A percentile compares a stretch with the other conserved stretches of the same genome.
phyloP scores from a whole-genome alignment of 2,888 invertebrate genomes.

The Tinea trinotella region DNA sequence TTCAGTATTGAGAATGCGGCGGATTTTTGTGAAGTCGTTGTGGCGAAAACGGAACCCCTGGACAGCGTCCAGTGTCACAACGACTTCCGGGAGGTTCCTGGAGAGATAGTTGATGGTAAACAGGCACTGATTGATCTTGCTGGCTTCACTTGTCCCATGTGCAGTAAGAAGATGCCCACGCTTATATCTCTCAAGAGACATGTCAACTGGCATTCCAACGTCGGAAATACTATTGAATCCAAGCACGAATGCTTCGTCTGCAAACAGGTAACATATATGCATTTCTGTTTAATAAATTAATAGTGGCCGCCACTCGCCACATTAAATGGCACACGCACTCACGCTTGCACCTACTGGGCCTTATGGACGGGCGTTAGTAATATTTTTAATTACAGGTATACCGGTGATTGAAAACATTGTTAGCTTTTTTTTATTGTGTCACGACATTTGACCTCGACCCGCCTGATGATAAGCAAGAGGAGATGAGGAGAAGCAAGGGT shows the following conservation, averaged over 20 bases:
- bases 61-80: conserved; percentile 63
- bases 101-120: conserved; percentile 23
- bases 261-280: conserved; percentile 61
- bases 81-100: conserved; percentile 56
- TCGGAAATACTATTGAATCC: conserved; percentile 50
- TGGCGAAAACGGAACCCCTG: conserved; percentile 69
- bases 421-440: too few relatives aligned
- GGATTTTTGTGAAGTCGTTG: conserved; percentile 73
- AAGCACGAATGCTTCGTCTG: conserved; percentile 57
- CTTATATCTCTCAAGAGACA: conserved; percentile 57
- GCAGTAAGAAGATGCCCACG: conserved; percentile 56
- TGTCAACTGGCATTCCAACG: conserved; percentile 59
- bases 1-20: conserved; percentile 30
- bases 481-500: too few relatives aligned
- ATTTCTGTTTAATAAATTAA: too few relatives aligned
- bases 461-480: too few relatives aligned
- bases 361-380: too few relatives aligned
- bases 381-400: too few relatives aligned
- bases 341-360: too few relatives aligned
- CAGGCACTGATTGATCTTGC: conserved; percentile 36
- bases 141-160: conserved; percentile 60
- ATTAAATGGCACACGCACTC: too few relatives aligned
- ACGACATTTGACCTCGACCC: too few relatives aligned
- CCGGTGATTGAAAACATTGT: too few relatives aligned
- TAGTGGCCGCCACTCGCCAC: too few relatives aligned